Percentiles rank a stretch among this genome's conserved stretches.
Evolutionary conservation across 2,113 vertebrate species (phyloP).

Genomic region (Amblyornis subalaris): DNA sequence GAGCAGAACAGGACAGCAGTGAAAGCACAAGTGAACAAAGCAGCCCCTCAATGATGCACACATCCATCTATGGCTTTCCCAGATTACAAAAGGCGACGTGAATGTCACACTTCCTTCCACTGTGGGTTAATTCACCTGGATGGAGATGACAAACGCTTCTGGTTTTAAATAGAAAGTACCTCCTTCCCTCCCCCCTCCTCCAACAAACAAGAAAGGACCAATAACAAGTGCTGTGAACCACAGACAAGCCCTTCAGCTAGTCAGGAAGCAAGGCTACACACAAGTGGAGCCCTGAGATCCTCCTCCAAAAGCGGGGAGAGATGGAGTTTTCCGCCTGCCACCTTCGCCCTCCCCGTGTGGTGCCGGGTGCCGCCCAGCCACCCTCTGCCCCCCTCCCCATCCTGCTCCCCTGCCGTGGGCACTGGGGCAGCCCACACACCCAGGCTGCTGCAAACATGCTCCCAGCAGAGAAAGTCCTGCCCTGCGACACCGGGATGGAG

Average conservation of each 20-base stretch:
- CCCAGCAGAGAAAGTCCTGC: background rate
- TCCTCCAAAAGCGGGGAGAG: background rate
- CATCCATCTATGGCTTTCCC: background rate
- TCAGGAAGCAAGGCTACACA: slow-evolving; percentile 2
- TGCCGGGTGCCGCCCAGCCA: accelerated
- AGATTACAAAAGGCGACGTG: background rate
- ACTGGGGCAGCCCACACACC: accelerated
- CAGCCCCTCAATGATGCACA: background rate
- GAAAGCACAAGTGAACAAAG: background rate
- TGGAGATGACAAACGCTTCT: background rate
- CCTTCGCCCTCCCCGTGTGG: accelerated
- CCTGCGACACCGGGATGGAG: accelerated
- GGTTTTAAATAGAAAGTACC: slow-evolving; percentile 43
- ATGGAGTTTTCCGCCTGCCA: accelerated
- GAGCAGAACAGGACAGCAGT: background rate
- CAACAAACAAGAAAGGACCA: slow-evolving; percentile 6
- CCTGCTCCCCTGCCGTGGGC: accelerated
- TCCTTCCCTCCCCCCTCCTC: background rate
- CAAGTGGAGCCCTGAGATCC: background rate
- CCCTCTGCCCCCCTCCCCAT: background rate
- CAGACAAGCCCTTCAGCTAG: slow-evolving; percentile 29
- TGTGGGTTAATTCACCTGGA: background rate
- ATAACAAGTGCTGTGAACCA: slow-evolving; percentile 41
- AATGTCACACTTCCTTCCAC: background rate
- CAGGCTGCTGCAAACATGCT: background rate